Evolutionary conservation across 2,888 invertebrate genomes (phyloP).

Genomic region (Volucella zonaria): DNA sequence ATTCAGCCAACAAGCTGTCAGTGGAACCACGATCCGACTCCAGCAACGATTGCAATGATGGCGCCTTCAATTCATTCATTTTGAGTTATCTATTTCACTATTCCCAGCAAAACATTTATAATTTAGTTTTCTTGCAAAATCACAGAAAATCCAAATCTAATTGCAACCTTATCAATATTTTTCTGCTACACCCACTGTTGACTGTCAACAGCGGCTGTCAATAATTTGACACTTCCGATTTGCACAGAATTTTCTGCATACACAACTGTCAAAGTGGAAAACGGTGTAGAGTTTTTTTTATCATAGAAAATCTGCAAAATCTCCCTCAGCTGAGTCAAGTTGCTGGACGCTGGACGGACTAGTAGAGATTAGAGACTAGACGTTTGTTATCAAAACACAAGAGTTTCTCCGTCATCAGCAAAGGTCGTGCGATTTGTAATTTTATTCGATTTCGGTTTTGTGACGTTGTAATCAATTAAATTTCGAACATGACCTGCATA

Average conservation of each 20-base stretch:
- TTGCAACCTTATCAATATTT: slow-evolving; percentile 63
- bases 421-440: background rate
- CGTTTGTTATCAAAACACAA: slow-evolving; percentile 62
- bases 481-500: slow-evolving; percentile 83
- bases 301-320: slow-evolving; percentile 43
- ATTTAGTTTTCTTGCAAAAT: slow-evolving; percentile 24
- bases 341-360: background rate
- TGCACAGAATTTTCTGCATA: slow-evolving; percentile 32
- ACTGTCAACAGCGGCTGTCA: slow-evolving; percentile 49
- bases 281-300: slow-evolving; percentile 10
- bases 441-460: slow-evolving; percentile 9
- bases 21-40: slow-evolving; percentile 86
- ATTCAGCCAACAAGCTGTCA: slow-evolving; percentile 85
- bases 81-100: slow-evolving; percentile 28
- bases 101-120: slow-evolving; percentile 38
- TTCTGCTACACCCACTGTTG: slow-evolving; percentile 68
- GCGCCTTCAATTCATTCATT: slow-evolving; percentile 82
- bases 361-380: slow-evolving; percentile 23
- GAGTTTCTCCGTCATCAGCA: background rate
- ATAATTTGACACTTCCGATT: slow-evolving; percentile 34
- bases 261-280: background rate
- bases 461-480: background rate
- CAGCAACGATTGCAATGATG: slow-evolving; percentile 84
- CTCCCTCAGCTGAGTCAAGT: slow-evolving; percentile 29
- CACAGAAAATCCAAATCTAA: slow-evolving; percentile 9